Percentiles rank a stretch among this genome's conserved stretches.
Conservation (phyloP, 2,888 invertebrate genomes). For the Chymomyza fuscimana region DNA sequence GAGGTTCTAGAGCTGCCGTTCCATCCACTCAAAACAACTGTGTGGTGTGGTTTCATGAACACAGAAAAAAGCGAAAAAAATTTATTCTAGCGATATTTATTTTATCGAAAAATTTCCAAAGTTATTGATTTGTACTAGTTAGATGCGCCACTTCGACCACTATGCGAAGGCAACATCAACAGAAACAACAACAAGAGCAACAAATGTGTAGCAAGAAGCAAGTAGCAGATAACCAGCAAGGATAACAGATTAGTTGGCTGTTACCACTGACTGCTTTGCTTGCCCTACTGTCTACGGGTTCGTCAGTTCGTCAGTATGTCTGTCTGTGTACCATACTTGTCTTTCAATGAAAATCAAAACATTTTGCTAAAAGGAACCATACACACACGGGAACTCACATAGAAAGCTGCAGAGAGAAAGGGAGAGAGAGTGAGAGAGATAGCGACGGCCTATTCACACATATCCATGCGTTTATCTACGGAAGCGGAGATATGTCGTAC, state of each 20-base stretch:
- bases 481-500: conserved; percentile 68
- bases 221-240: conserved; percentile 35
- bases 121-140: too few relatives aligned
- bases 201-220: not conserved
- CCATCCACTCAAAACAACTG: too few relatives aligned
- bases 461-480: conserved; percentile 68
- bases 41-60: too few relatives aligned
- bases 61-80: too few relatives aligned
- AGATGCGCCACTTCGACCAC: too few relatives aligned
- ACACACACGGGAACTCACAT: conserved; percentile 27
- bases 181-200: not conserved
- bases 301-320: not conserved
- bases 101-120: too few relatives aligned
- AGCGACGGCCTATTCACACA: conserved; percentile 61
- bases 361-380: conserved; percentile 68
- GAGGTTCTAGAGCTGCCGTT: too few relatives aligned
- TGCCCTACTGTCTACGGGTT: not conserved
- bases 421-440: conserved; percentile 6
- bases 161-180: not conserved
- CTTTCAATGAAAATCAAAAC: conserved; percentile 67
- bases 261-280: conserved; percentile 18
- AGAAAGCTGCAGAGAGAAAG: not conserved
- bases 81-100: too few relatives aligned
- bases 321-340: conserved; percentile 32
- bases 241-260: conserved; percentile 70